Conservation (phyloP, 2,888 invertebrate species). For the Venustoraphidia nigricollis region DNA sequence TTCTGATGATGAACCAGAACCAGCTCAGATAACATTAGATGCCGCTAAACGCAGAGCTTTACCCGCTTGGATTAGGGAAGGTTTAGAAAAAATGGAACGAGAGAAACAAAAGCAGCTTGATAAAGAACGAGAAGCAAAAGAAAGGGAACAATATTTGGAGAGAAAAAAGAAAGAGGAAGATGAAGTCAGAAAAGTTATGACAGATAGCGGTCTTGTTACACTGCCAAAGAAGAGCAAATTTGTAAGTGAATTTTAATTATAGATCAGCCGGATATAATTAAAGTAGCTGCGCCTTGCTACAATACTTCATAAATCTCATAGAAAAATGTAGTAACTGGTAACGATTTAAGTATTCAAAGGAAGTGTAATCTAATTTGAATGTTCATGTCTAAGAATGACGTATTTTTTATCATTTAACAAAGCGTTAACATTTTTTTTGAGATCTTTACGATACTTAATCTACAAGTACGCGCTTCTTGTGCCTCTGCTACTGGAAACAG, state of each 20-base stretch:
- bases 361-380: no score
- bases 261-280: no score
- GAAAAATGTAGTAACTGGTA: no score
- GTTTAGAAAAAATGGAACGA: slow-evolving; percentile 93
- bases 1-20: slow-evolving; percentile 10
- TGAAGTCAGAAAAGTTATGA: slow-evolving; percentile 30
- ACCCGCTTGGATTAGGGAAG: slow-evolving; percentile 97
- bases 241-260: slow-evolving; percentile 26
- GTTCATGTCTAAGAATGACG: no score
- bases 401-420: no score
- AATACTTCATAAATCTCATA: no score
- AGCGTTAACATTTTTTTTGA: no score
- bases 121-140: slow-evolving; percentile 50
- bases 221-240: slow-evolving; percentile 42
- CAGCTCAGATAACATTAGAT: slow-evolving; percentile 37
- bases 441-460: no score
- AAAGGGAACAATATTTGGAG: slow-evolving; percentile 40
- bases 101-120: slow-evolving; percentile 82
- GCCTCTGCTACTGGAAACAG: no score
- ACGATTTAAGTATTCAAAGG: no score
- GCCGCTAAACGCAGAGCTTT: slow-evolving; percentile 77
- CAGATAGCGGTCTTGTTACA: slow-evolving; percentile 23
- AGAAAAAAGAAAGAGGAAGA: slow-evolving; percentile 36
- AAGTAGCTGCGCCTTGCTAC: no score
- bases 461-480: no score